phyloP scores from a whole-genome alignment of 92 coral and sea anemone species.

The Actinernus sp. region DNA sequence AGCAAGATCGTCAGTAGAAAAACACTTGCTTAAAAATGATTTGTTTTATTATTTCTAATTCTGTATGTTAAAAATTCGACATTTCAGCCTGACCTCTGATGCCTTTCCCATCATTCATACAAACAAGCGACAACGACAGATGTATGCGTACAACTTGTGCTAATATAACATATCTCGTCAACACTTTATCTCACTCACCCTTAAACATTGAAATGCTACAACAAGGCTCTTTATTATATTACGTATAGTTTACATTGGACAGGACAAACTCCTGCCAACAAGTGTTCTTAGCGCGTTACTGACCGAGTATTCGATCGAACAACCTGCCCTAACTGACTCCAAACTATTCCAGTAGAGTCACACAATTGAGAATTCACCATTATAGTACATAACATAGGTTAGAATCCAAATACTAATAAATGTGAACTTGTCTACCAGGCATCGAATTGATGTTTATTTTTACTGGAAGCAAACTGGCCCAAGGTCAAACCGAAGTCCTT shows the following conservation, averaged over 20 bases:
- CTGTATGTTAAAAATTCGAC: no score
- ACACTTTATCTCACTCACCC: no score
- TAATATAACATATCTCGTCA: no score
- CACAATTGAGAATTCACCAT: conserved; percentile 15
- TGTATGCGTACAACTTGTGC: conserved; percentile 1
- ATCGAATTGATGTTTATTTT: no score
- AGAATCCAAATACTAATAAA: no score
- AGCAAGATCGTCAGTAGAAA: no score
- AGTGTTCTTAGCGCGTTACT: conserved; percentile 12
- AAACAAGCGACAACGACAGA: background rate
- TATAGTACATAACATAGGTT: conserved; percentile 39
- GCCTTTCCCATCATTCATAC: no score
- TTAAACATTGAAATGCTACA: background rate
- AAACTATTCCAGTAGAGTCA: conserved; percentile 7
- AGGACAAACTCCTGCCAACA: conserved; percentile 28
- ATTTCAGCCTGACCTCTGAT: no score
- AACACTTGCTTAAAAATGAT: no score
- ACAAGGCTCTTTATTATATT: conserved; percentile 22
- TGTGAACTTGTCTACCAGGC: no score
- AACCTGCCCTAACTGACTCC: background rate
- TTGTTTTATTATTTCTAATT: no score
- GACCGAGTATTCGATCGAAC: conserved; percentile 13
- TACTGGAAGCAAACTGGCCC: conserved; percentile 87
- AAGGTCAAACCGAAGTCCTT: conserved; percentile 68
- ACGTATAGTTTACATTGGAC: conserved; percentile 50